Conservation (phyloP, 2,888 invertebrate genomes). For the Polylopha cassiicola region DNA sequence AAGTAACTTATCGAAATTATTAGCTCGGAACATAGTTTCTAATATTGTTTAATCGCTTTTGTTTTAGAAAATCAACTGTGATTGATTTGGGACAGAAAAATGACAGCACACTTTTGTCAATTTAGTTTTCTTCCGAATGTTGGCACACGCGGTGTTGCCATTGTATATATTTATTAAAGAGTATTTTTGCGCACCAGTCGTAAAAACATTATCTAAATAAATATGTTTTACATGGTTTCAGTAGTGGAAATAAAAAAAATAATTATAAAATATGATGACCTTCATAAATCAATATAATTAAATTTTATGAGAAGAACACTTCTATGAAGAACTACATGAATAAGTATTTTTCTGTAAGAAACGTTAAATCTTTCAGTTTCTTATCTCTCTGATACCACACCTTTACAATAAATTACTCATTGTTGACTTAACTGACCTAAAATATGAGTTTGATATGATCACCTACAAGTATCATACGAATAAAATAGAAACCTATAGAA, state of each 20-base stretch:
- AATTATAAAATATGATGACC: too few species aligned
- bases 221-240: too few species aligned
- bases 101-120: slow-evolving; percentile 72
- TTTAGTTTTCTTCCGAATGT: slow-evolving; percentile 43
- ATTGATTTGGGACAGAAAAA: slow-evolving; percentile 61
- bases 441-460: too few species aligned
- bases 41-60: slow-evolving; percentile 45
- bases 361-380: background rate
- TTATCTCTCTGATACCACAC: slow-evolving; percentile 12
- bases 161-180: too few species aligned
- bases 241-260: too few species aligned
- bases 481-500: too few species aligned
- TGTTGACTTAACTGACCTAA: too few species aligned
- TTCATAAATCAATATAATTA: too few species aligned
- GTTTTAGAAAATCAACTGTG: slow-evolving; percentile 63
- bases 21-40: slow-evolving; percentile 78
- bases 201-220: too few species aligned
- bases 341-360: slow-evolving; percentile 5
- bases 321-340: too few species aligned
- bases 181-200: too few species aligned
- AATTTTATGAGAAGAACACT: too few species aligned
- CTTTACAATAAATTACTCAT: slow-evolving; percentile 8
- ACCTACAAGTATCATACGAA: background rate
- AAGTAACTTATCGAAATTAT: slow-evolving; percentile 81
- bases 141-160: slow-evolving; percentile 30